phyloP scores from a whole-genome alignment of 1,140 invertebrate species.

The Wasmannia auropunctata region DNA sequence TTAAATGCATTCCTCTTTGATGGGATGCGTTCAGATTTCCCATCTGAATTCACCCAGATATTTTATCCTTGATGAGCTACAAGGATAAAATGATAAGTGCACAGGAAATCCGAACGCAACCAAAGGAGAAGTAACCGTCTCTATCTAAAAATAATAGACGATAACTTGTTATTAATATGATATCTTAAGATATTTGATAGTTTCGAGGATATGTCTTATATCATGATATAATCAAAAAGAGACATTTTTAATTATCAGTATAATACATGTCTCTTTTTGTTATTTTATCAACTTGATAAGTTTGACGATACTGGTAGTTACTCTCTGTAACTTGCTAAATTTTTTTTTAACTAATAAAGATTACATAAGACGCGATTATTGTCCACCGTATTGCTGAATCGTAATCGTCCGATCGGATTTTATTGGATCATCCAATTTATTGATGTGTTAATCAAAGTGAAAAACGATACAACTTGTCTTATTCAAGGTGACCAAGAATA shows the following conservation, averaged over 20 bases:
- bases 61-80: too few relatives aligned
- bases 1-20: background rate
- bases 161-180: background rate
- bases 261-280: background rate
- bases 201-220: background rate
- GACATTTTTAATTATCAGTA: background rate
- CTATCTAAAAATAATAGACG: background rate
- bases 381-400: background rate
- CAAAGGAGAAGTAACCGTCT: too few relatives aligned
- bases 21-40: too few relatives aligned
- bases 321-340: background rate
- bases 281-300: slow-evolving; percentile 14
- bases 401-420: background rate
- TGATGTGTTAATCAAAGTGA: background rate
- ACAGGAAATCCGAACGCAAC: too few relatives aligned
- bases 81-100: too few relatives aligned
- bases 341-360: background rate
- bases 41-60: too few relatives aligned
- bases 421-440: background rate
- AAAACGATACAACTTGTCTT: slow-evolving; percentile 7
- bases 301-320: background rate
- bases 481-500: slow-evolving; percentile 13
- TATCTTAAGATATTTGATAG: background rate
- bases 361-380: background rate
- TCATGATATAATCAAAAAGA: background rate